A percentile compares a stretch with the other conserved stretches of the same genome.
These are phyloP conservation scores for Nebria brevicollis DNA, from an alignment of 2,888 invertebrate genomes.

Conservation along the genomic window DNA sequence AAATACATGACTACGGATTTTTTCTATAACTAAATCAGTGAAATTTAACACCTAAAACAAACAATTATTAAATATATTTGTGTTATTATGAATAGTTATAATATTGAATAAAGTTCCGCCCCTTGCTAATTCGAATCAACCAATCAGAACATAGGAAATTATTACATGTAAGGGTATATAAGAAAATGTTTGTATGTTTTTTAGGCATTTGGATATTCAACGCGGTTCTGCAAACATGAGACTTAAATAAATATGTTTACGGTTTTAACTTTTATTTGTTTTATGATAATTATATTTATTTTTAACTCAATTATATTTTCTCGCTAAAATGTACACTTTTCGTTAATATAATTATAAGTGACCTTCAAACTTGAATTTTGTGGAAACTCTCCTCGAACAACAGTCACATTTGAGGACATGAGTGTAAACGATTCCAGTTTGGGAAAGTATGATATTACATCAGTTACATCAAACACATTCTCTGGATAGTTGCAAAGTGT, in stretches of 20 bases:
- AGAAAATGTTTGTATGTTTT: too few relatives aligned
- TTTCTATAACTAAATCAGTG: slow-evolving; percentile 50
- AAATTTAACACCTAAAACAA: slow-evolving; percentile 51
- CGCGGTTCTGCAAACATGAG: too few relatives aligned
- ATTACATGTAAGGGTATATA: too few relatives aligned
- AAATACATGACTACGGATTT: slow-evolving; percentile 50
- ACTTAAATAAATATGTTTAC: too few relatives aligned
- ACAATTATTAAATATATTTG: background rate
- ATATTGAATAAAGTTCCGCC: background rate
- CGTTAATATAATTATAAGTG: too few relatives aligned
- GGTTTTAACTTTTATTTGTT: too few relatives aligned
- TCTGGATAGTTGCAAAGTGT: slow-evolving; percentile 29
- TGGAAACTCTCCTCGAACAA: slow-evolving; percentile 19
- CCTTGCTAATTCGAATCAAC: too few relatives aligned
- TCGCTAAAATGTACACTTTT: too few relatives aligned
- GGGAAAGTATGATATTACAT: background rate
- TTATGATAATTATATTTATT: too few relatives aligned
- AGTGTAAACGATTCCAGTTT: slow-evolving; percentile 29
- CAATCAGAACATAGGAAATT: too few relatives aligned
- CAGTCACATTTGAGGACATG: slow-evolving; percentile 27
- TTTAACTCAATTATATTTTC: too few relatives aligned
- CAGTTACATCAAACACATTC: slow-evolving; percentile 8
- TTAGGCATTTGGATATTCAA: too few relatives aligned
- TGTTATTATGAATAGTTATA: background rate
- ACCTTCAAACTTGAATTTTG: slow-evolving; percentile 25